Evolutionary conservation across 1,140 invertebrate species (phyloP).

Genomic region (Reticulitermes speratus): DNA sequence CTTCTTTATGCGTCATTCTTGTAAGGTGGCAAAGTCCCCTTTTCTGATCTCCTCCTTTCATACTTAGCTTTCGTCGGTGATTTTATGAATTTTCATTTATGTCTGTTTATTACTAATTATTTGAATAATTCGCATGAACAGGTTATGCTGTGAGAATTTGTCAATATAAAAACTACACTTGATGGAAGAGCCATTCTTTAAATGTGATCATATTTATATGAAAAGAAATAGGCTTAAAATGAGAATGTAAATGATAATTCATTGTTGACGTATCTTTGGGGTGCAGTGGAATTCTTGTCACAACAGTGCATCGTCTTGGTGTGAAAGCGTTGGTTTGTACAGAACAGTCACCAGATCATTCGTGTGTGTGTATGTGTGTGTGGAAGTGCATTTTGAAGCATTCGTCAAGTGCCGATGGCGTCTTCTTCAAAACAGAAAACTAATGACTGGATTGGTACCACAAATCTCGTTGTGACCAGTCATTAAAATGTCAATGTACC

Average conservation of each 20-base stretch:
- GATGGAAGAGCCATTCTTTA: no score
- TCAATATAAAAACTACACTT: no score
- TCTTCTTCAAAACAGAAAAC: background rate
- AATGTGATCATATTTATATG: no score
- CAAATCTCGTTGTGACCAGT: background rate
- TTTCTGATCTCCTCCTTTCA: no score
- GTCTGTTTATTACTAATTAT: no score
- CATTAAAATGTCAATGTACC: background rate
- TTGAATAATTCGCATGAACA: no score
- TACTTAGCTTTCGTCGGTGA: no score
- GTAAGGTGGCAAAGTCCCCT: no score
- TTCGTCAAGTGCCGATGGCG: background rate
- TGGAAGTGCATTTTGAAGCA: background rate
- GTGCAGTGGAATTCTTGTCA: no score
- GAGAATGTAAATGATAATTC: background rate
- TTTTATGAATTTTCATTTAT: no score
- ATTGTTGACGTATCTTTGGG: background rate
- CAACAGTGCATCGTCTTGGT: background rate
- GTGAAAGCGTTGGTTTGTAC: constrained; percentile 14
- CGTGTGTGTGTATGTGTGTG: background rate
- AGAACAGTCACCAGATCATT: background rate
- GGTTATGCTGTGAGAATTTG: no score
- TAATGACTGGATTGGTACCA: background rate
- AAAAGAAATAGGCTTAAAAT: background rate
- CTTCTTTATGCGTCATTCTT: no score